phyloP scores from a whole-genome alignment of 64 coral and sea anemone genomes.

The Dendronephthya gigantea region DNA sequence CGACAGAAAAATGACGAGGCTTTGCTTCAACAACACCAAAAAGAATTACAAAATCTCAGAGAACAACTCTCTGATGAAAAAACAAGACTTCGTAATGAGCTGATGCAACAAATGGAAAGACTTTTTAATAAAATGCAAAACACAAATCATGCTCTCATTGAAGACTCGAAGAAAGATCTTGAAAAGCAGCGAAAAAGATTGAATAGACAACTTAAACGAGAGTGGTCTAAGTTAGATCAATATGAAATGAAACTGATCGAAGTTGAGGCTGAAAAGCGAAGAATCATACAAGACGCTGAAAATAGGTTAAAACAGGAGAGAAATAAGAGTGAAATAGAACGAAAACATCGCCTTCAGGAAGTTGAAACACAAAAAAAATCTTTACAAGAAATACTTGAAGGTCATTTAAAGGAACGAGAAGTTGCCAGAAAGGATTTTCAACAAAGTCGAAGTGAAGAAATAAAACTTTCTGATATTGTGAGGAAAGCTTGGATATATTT shows the following conservation, averaged over 20 bases:
- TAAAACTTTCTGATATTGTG: constrained; percentile 34
- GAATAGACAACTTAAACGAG: constrained; percentile 22
- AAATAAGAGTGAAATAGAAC: constrained; percentile 45
- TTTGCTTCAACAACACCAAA: constrained; percentile 46
- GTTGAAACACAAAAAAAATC: constrained; percentile 30
- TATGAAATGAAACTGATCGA: constrained; percentile 69
- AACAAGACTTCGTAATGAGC: neutral
- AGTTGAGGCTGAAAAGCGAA: constrained; percentile 56
- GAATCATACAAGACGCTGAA: constrained; percentile 42
- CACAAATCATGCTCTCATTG: neutral
- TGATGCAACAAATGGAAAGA: neutral
- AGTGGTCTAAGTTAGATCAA: constrained; percentile 62
- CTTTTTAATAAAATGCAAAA: neutral
- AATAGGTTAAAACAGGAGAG: constrained; percentile 40
- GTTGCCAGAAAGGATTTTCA: constrained; percentile 13
- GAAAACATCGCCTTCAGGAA: constrained; percentile 49
- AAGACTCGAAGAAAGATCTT: neutral
- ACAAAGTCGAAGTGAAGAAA: constrained; percentile 25
- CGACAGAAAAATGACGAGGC: neutral
- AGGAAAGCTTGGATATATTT: constrained; percentile 18
- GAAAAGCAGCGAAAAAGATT: neutral
- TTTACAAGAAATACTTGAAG: constrained; percentile 27
- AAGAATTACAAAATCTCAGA: constrained; percentile 37
- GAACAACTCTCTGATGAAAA: constrained; percentile 37
- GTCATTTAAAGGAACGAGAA: constrained; percentile 44